Evolutionary conservation across 2,797 vertebrate genomes (phyloP), one percentile per base, ranked within the genome.

Genomic region (Botia kubotai): DNA sequence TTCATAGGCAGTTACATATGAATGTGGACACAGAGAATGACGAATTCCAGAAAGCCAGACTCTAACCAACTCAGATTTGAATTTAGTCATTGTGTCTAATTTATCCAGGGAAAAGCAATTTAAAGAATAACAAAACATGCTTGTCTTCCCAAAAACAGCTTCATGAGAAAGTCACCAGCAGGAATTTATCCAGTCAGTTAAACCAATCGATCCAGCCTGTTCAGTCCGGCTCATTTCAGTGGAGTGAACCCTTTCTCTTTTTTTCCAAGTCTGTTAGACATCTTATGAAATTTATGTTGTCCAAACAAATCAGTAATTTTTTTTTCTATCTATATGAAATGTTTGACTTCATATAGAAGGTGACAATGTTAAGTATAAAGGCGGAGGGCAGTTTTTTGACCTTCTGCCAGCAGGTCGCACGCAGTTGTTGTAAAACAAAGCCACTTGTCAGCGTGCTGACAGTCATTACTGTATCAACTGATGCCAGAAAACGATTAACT

Each of bases 61-160:
- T 33, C 50, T 57, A 53, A 83, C 65, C 23, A 46, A 43, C 17
- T 29, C 43, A 43, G 60, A 65, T 50, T 19, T 80, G 46, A 77
- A 84, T 63, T 62, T 19, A 65, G n/a, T 17, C 39, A 79, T 60
- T 60, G 50, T 74, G 50, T 74, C 58, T 66, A 43, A 78, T 72
- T 48, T 69, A 65, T 46, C 79, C 72, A 81, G 16, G 12, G 71
- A 48, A 55, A 66, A 48, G 55, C 77, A 76, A 86, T 86, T 84
- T 82, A 65, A 69, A 29, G 57, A 69, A 70, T 21, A 63, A 86
- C 77, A 86, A 79, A 48, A 69, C 52, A 69, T 36, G 39, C 33
- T 80, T 80, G 74, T 83, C 75, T 62, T 53, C n/a, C 75, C 77
- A 80, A 48, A 63, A 72, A 83, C 83, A 79, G 71, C 72, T 72